phyloP scores from a whole-genome alignment of 2,113 vertebrate species.

The Chlamydotis undulata region DNA sequence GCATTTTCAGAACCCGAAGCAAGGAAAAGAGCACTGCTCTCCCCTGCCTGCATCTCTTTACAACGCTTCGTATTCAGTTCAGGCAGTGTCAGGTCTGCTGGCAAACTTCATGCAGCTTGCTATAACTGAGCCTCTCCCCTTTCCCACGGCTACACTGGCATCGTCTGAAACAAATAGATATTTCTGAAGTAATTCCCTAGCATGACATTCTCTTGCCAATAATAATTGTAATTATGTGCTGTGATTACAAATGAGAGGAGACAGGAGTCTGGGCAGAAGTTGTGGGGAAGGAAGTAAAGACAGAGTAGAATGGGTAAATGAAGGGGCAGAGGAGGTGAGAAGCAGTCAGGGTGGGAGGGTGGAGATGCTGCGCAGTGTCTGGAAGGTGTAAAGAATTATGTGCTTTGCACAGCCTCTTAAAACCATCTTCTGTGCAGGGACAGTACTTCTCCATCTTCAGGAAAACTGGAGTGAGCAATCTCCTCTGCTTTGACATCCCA shows the following conservation, averaged over 20 bases:
- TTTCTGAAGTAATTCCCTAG: not conserved
- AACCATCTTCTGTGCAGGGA: not conserved
- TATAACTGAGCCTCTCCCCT: not conserved
- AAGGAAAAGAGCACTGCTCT: not conserved
- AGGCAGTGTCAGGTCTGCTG: not conserved
- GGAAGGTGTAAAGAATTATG: not conserved
- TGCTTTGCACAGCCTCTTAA: not conserved
- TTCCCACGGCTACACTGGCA: not conserved
- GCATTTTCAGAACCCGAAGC: not conserved
- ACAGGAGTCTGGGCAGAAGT: not conserved
- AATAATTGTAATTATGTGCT: not conserved
- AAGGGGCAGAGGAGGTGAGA: not conserved
- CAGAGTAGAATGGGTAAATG: not conserved
- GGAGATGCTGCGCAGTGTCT: not conserved
- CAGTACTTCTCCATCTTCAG: not conserved
- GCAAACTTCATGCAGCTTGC: not conserved
- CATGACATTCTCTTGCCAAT: not conserved
- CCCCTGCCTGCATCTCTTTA: not conserved
- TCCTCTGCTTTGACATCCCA: not conserved
- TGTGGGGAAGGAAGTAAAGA: not conserved
- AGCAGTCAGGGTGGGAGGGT: not conserved
- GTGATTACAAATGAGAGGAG: not conserved
- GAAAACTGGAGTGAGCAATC: not conserved
- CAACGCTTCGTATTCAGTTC: rapidly evolving
- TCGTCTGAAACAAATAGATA: not conserved